phyloP scores from a whole-genome alignment of 2,113 vertebrate species.

The Megatriorchis doriae region DNA sequence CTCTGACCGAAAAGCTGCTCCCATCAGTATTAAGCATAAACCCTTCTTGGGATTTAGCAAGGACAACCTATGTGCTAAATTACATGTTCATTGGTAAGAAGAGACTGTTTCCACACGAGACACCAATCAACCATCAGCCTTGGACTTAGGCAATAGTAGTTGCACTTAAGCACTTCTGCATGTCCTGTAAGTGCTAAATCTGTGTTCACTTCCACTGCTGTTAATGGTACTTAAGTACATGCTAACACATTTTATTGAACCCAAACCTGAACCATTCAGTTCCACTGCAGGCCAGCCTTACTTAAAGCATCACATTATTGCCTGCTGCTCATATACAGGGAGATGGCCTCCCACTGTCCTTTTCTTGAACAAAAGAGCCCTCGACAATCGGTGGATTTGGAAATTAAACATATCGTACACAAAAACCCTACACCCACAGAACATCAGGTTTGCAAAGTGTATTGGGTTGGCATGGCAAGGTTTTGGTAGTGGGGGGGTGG shows the following conservation, averaged over 20 bases:
- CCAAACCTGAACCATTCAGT: not conserved
- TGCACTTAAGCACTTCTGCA: not conserved
- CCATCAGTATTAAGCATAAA: not conserved
- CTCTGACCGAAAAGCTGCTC: not conserved
- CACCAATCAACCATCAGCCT: not conserved
- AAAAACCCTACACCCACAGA: not conserved
- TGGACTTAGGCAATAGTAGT: not conserved
- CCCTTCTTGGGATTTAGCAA: not conserved
- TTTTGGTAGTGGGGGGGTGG: not conserved
- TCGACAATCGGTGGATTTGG: not conserved
- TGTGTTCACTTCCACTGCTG: not conserved
- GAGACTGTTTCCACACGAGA: not conserved
- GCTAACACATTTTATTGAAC: not conserved
- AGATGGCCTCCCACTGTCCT: not conserved
- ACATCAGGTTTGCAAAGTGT: not conserved
- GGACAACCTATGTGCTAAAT: not conserved
- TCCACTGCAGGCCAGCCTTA: not conserved
- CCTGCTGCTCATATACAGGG: not conserved
- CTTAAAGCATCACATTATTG: not conserved
- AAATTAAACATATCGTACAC: not conserved
- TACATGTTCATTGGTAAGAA: not conserved
- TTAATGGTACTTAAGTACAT: not conserved
- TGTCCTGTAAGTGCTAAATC: not conserved
- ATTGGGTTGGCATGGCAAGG: not conserved
- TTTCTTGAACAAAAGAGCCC: not conserved